Percentiles rank a stretch among this genome's conserved stretches.
These are phyloP conservation scores for Nebria brevicollis DNA, from an alignment of 2,888 invertebrate genomes.

Conservation along the genomic window DNA sequence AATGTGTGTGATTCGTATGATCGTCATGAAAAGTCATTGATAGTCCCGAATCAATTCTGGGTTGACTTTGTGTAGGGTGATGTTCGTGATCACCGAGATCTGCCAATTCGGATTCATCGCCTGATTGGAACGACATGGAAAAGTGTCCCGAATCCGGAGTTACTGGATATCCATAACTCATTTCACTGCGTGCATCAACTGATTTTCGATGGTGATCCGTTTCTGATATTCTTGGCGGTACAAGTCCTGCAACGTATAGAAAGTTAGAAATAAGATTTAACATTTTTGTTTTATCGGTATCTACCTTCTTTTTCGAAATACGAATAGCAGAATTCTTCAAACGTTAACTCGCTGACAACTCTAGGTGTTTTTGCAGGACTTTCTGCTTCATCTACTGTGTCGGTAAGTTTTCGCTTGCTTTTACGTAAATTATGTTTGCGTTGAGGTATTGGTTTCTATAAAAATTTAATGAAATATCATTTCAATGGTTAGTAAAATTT, in stretches of 20 bases:
- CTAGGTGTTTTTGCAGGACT: constrained; percentile 17
- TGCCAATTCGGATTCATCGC: constrained; percentile 24
- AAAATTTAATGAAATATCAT: no score
- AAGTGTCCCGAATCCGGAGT: constrained; percentile 38
- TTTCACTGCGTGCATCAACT: constrained; percentile 33
- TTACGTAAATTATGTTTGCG: background rate
- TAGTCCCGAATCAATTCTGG: constrained; percentile 18
- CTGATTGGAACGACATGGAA: constrained; percentile 21
- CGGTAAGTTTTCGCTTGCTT: background rate
- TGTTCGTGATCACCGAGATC: background rate
- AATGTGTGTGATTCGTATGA: background rate
- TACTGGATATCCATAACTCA: constrained; percentile 28
- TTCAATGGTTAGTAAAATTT: no score
- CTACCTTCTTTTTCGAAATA: constrained; percentile 13
- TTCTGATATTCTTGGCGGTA: constrained; percentile 10
- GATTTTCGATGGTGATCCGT: constrained; percentile 22
- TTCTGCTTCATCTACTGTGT: constrained; percentile 1
- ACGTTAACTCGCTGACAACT: constrained; percentile 14
- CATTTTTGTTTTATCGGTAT: background rate
- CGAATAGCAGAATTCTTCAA: constrained; percentile 31
- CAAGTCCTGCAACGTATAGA: background rate
- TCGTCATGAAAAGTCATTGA: background rate
- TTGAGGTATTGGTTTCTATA: background rate
- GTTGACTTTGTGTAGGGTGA: background rate
- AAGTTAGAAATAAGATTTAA: background rate